Percentiles rank a stretch among this genome's conserved stretches.
Evolutionary conservation across 2,113 vertebrate genomes (phyloP).

Genomic region (Caranx ignobilis): DNA sequence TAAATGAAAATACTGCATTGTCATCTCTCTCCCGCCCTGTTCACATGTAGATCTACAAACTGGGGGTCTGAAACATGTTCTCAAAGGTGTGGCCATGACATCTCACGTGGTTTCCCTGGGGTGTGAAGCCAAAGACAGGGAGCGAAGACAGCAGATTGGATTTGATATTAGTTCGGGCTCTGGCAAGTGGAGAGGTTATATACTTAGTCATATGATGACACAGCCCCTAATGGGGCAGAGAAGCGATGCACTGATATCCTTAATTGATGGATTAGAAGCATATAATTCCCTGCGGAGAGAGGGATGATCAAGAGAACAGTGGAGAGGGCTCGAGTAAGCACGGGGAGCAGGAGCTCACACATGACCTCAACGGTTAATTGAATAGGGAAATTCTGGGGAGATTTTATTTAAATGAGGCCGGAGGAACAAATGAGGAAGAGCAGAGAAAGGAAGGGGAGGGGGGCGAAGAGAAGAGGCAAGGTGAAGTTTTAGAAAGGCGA

Average conservation of each 20-base stretch:
- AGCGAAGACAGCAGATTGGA: conserved; percentile 55
- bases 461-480: conserved; percentile 10
- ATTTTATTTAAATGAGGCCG: conserved; percentile 71
- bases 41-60: conserved; percentile 5
- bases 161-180: conserved; percentile 63
- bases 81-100: conserved; percentile 16
- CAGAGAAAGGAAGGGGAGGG: neutral
- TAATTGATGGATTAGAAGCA: conserved; percentile 85
- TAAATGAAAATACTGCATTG: neutral
- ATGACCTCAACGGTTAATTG: conserved; percentile 74
- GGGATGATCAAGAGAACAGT: conserved; percentile 69
- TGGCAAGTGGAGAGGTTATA: conserved; percentile 64
- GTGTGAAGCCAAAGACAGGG: conserved; percentile 29
- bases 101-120: neutral
- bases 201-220: conserved; percentile 76
- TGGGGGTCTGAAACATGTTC: neutral
- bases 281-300: conserved; percentile 72
- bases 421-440: conserved; percentile 37
- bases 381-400: conserved; percentile 69
- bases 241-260: conserved; percentile 80
- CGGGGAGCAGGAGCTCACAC: conserved; percentile 57
- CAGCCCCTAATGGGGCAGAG: conserved; percentile 74
- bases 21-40: neutral
- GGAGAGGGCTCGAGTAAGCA: conserved; percentile 46
- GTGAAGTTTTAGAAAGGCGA: neutral